Evolutionary conservation across 2,797 vertebrate genomes (phyloP).

Genomic region (Artibeus lituratus): DNA sequence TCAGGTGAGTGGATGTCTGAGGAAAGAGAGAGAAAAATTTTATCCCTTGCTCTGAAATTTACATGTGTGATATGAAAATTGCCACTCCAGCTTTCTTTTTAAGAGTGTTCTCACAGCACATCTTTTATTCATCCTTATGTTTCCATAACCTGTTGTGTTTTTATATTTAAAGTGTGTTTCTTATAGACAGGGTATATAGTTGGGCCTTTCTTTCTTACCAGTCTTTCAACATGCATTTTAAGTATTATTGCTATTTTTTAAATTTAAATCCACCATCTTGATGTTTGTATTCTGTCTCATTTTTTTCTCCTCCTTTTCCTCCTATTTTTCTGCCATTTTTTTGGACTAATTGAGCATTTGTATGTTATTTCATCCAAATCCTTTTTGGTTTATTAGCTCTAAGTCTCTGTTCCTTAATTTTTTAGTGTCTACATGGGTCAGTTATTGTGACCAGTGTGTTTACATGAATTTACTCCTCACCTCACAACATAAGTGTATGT

Average conservation of each 20-base stretch:
- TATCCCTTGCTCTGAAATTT: conserved; percentile 41
- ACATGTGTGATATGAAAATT: not conserved
- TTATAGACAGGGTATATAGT: not conserved
- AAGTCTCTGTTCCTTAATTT: not conserved
- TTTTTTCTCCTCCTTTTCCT: not conserved
- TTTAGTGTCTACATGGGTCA: not conserved
- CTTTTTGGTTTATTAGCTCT: not conserved
- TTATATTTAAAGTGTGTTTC: conserved; percentile 9
- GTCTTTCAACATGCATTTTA: conserved; percentile 8
- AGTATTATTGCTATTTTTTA: not conserved
- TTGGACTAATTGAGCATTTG: not conserved
- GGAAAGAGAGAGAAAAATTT: not conserved
- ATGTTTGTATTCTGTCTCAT: not conserved
- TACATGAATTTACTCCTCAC: not conserved
- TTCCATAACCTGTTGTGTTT: conserved; percentile 11
- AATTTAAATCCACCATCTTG: not conserved
- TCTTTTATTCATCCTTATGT: not conserved
- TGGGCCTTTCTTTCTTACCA: not conserved
- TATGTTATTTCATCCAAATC: not conserved
- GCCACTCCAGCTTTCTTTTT: not conserved
- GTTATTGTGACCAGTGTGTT: not conserved
- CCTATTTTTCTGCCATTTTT: not conserved
- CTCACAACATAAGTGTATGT: not conserved
- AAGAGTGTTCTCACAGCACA: not conserved
- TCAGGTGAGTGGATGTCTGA: not conserved